Evolutionary conservation across 2,888 invertebrate species (phyloP).

Genomic region (Microctonus brassicae): DNA sequence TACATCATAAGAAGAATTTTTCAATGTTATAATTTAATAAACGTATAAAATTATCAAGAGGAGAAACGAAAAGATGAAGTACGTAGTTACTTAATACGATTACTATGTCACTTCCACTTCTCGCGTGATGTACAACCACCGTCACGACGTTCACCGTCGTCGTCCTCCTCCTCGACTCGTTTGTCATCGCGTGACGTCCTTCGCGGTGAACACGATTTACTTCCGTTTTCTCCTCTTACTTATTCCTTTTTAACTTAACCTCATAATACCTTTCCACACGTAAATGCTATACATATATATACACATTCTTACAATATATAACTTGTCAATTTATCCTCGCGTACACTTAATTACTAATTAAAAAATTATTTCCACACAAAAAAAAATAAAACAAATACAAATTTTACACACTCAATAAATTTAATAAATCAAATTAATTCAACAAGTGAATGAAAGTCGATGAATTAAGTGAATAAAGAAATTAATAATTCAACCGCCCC

Average conservation of each 20-base stretch:
- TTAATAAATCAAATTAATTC: too few species aligned
- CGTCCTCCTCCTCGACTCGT: slow-evolving; percentile 55
- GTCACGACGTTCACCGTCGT: slow-evolving; percentile 44
- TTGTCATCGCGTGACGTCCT: slow-evolving; percentile 68
- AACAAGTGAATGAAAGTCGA: too few species aligned
- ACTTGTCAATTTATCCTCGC: too few species aligned
- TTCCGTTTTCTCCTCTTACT: slow-evolving; percentile 56
- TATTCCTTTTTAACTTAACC: too few species aligned
- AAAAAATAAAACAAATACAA: too few species aligned
- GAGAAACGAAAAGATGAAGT: slow-evolving; percentile 4
- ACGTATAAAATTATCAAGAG: not conserved
- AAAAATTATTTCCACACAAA: too few species aligned
- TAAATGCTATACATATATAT: slow-evolving; percentile 14
- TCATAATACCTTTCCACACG: slow-evolving; percentile 9
- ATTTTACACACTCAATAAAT: too few species aligned
- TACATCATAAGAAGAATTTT: not conserved
- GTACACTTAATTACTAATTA: too few species aligned
- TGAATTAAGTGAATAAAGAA: slow-evolving; percentile 3
- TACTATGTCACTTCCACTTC: slow-evolving; percentile 66
- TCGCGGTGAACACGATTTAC: slow-evolving; percentile 66
- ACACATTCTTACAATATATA: slow-evolving; percentile 2
- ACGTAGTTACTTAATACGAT: slow-evolving; percentile 58
- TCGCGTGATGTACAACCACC: slow-evolving; percentile 57
- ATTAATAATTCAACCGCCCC: not conserved
- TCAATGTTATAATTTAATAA: not conserved